Evolutionary conservation across 2,888 invertebrate genomes (phyloP), one percentile per base, ranked within the genome.

Genomic region (Eupithecia pulchellata): DNA sequence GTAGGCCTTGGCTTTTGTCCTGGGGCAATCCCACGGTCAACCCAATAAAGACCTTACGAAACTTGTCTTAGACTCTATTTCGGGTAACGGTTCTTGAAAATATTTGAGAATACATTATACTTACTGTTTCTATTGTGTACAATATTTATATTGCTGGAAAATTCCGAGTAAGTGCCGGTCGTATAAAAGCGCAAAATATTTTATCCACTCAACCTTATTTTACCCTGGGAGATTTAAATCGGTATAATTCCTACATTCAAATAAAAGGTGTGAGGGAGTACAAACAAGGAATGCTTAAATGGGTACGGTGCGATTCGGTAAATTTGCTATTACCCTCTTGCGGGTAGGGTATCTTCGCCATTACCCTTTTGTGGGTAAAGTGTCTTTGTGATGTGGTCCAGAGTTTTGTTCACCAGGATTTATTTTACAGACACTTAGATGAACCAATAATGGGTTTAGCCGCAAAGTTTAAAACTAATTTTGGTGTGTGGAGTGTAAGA

Each of bases 311-410:
- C 66, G 74, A 66, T 75, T 74, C 70, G 74, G 67, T 68, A 81
- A 82, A 82, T 83, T 81, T 75, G 75, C 78, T 74, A 81, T 81
- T 83, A 82, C 75, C 62, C 68, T 79, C 80, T 82, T 81, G 77
- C 77, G 68, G 72, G 73, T 71, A 78, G 75, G 61, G 69, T 70
- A 68, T 75, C 79, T 80, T 79, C 75, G 75, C 79, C 75, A 81
- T 81, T 82, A 82, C 75, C 62, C 68, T 79, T 80, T 82, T 81
- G 77, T 77, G 68, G 72, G 74, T 72, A 78, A 76, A 60, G 69
- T 70, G 66, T 75, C 79, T 79, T 79, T 82, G 78, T 68, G 70
- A 2, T 73, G 66, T 75, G 81, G 78, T 75, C 42, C 66, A 77
- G 75, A 66, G 17, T 52, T 57, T 57, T 57, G 57, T 61, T 13